Conservation (phyloP, 2,113 vertebrate species). For the Chaetops frenatus region DNA sequence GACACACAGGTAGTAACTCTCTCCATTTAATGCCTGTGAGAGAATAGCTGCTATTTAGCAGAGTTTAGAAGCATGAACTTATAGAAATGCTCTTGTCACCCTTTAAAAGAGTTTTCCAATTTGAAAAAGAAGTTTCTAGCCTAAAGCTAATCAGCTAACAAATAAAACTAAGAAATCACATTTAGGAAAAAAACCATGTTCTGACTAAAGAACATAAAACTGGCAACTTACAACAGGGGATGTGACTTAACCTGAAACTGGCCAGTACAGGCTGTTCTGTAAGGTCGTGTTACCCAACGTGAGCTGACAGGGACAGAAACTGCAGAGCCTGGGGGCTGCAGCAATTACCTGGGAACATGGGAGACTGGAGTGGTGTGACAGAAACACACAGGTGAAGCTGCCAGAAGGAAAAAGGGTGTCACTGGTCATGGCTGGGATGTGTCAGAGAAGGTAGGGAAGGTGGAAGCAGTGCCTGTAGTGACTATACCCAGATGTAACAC, state of each 20-base stretch:
- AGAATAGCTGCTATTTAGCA: background rate
- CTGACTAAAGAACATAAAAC: background rate
- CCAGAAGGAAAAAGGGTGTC: background rate
- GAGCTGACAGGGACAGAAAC: background rate
- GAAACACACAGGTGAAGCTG: background rate
- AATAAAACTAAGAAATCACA: background rate
- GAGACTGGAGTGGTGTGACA: background rate
- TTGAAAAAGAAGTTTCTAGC: background rate
- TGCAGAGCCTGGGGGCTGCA: background rate
- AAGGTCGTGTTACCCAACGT: rapidly evolving
- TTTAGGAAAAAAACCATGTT: background rate
- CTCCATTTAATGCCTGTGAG: background rate
- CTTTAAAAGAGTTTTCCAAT: background rate
- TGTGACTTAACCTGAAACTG: background rate
- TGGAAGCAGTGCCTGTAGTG: background rate
- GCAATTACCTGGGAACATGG: background rate
- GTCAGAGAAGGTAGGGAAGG: background rate
- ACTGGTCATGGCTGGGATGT: background rate
- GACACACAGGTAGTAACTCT: background rate
- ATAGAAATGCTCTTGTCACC: background rate
- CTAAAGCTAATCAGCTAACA: background rate
- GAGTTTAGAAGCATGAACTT: background rate
- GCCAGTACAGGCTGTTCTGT: background rate
- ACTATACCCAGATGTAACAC: background rate
- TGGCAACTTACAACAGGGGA: background rate